Percentiles rank a stretch among this genome's conserved stretches.
Conservation (phyloP, 2,113 vertebrate species). For the Turdus rufiventris region DNA sequence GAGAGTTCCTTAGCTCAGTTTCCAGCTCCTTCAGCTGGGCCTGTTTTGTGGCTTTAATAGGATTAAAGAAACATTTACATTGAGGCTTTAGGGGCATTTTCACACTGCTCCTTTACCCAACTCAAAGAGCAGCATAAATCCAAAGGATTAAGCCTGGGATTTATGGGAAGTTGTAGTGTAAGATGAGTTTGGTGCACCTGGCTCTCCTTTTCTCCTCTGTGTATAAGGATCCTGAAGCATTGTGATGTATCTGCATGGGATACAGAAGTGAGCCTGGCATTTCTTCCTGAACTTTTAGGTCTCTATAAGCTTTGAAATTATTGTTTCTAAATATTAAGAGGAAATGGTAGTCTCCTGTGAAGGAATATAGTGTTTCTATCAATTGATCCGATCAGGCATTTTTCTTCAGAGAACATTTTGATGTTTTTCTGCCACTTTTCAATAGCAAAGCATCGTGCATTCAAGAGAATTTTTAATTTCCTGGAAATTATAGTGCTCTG, state of each 20-base stretch:
- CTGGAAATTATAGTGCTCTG: not conserved
- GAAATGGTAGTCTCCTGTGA: not conserved
- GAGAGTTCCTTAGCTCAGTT: slow-evolving; percentile 50
- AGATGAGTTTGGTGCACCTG: slow-evolving; percentile 45
- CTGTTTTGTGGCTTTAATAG: slow-evolving; percentile 58
- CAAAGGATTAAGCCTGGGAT: slow-evolving; percentile 33
- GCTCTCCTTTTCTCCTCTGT: not conserved
- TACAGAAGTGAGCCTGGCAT: not conserved
- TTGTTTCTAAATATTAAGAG: not conserved
- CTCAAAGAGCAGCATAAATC: slow-evolving; percentile 51
- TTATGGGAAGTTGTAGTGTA: slow-evolving; percentile 32
- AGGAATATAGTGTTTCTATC: not conserved
- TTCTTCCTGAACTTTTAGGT: not conserved
- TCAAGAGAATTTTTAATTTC: not conserved
- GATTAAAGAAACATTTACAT: slow-evolving; percentile 69
- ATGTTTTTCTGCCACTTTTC: not conserved
- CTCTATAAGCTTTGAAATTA: not conserved
- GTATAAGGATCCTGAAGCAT: not conserved
- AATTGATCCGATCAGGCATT: not conserved
- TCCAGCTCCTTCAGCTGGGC: slow-evolving; percentile 52
- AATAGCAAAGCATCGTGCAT: not conserved
- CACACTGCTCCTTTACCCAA: slow-evolving; percentile 21
- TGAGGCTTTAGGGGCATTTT: slow-evolving; percentile 63
- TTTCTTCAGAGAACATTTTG: not conserved
- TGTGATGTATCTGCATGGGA: not conserved